Evolutionary conservation across 2,797 vertebrate species (phyloP).

Genomic region (Botia kubotai): DNA sequence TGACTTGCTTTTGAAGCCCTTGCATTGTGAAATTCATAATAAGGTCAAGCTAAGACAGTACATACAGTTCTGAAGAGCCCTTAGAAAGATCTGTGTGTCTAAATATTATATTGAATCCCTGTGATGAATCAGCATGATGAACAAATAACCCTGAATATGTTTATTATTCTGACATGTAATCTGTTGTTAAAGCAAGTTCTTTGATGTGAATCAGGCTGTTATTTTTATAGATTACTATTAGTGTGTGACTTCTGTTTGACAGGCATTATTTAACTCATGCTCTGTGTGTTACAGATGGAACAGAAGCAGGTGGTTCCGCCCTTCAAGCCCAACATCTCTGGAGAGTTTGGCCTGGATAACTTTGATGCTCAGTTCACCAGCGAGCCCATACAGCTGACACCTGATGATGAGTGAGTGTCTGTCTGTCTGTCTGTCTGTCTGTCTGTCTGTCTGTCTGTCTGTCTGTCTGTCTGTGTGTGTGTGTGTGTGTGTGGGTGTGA

Average conservation of each 20-base stretch:
- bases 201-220: not conserved
- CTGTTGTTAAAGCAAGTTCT: too few relatives aligned
- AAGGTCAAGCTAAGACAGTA: not conserved
- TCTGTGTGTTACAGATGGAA: conserved; percentile 89
- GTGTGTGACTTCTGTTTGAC: conserved; percentile 1
- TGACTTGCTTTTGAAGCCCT: not conserved
- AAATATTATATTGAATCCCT: not conserved
- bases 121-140: too few relatives aligned
- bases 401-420: conserved; percentile 95
- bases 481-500: too few relatives aligned
- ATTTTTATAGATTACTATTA: not conserved
- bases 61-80: not conserved
- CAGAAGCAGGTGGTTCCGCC: conserved; percentile 98
- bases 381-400: conserved; percentile 97
- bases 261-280: conserved; percentile 11
- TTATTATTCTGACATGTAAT: too few relatives aligned
- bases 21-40: not conserved
- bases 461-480: not conserved
- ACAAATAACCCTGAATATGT: too few relatives aligned
- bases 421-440: conserved; percentile 21
- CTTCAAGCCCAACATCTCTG: conserved; percentile 99
- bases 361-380: conserved; percentile 98
- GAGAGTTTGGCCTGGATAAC: conserved; percentile 98
- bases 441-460: conserved; percentile 56
- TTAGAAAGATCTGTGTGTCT: not conserved